Percentiles rank a stretch among this genome's conserved stretches.
Conservation (phyloP, 2,888 invertebrate genomes). For the Leptinotarsa peninsularis region DNA sequence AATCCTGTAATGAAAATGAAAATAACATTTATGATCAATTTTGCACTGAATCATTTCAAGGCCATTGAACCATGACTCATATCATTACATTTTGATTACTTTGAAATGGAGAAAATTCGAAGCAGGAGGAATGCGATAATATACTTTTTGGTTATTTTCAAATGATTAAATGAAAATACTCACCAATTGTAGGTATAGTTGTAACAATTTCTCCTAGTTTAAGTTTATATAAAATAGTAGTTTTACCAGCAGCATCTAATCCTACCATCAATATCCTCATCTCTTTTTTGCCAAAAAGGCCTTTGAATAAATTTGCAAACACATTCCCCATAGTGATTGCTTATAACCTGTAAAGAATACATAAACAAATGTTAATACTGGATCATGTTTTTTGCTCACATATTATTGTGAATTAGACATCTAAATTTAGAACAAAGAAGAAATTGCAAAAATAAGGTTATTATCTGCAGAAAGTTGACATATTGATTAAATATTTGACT, state of each 20-base stretch:
- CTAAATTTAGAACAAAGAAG: slow-evolving; percentile 62
- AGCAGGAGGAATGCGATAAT: background rate
- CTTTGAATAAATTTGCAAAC: slow-evolving; percentile 97
- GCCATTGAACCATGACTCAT: slow-evolving; percentile 47
- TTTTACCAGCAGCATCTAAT: slow-evolving; percentile 99
- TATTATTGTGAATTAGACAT: slow-evolving; percentile 30
- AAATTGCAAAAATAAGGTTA: slow-evolving; percentile 57
- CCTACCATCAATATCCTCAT: slow-evolving; percentile 99
- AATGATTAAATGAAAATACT: slow-evolving; percentile 63
- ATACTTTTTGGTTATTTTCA: background rate
- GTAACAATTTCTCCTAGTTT: slow-evolving; percentile 99
- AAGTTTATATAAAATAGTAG: slow-evolving; percentile 99
- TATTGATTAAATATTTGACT: slow-evolving; percentile 60
- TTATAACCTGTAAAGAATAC: slow-evolving; percentile 61
- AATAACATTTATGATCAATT: slow-evolving; percentile 18
- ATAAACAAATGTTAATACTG: slow-evolving; percentile 26
- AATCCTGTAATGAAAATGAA: slow-evolving; percentile 77
- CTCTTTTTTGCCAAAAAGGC: slow-evolving; percentile 99
- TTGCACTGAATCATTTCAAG: slow-evolving; percentile 37
- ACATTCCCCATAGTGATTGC: slow-evolving; percentile 93
- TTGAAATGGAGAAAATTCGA: background rate
- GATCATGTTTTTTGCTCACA: background rate
- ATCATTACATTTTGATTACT: slow-evolving; percentile 17
- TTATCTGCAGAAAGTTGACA: slow-evolving; percentile 61
- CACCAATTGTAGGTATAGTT: slow-evolving; percentile 99